phyloP scores from a whole-genome alignment of 2,888 invertebrate genomes.

The Camptogramma bilineatum region DNA sequence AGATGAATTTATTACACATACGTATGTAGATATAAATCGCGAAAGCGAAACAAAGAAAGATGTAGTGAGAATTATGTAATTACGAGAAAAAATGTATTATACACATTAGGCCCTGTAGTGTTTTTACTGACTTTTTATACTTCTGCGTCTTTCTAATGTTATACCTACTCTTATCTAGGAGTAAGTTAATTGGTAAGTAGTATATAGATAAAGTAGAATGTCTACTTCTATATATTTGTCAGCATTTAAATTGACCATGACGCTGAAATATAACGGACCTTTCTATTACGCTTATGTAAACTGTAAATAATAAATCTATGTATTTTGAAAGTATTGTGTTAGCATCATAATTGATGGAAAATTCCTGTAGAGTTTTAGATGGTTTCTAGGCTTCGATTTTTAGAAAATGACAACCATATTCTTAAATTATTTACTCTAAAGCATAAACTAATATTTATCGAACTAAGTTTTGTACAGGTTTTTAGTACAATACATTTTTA shows the following conservation, averaged over 20 bases:
- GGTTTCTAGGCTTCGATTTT: neutral
- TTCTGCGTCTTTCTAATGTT: conserved; percentile 65
- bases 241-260: conserved; percentile 8
- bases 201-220: conserved; percentile 6
- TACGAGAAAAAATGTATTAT: conserved; percentile 67
- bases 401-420: neutral
- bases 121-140: conserved; percentile 83
- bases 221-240: conserved; percentile 15
- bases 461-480: too few relatives aligned
- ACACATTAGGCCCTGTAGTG: conserved; percentile 73
- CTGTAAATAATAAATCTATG: conserved; percentile 15
- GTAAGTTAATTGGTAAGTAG: neutral
- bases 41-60: conserved; percentile 68
- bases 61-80: conserved; percentile 73
- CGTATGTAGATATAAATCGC: conserved; percentile 46
- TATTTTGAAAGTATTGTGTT: conserved; percentile 8
- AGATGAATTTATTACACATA: conserved; percentile 56
- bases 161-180: conserved; percentile 31
- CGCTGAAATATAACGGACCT: conserved; percentile 31
- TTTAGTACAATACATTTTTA: too few relatives aligned
- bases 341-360: conserved; percentile 14
- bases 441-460: neutral
- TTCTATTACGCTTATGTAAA: conserved; percentile 30
- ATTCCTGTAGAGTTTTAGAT: conserved; percentile 13
- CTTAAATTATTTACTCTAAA: neutral